Evolutionary conservation across 2,797 vertebrate species (phyloP).

Genomic region (Sebastes matsubarae): DNA sequence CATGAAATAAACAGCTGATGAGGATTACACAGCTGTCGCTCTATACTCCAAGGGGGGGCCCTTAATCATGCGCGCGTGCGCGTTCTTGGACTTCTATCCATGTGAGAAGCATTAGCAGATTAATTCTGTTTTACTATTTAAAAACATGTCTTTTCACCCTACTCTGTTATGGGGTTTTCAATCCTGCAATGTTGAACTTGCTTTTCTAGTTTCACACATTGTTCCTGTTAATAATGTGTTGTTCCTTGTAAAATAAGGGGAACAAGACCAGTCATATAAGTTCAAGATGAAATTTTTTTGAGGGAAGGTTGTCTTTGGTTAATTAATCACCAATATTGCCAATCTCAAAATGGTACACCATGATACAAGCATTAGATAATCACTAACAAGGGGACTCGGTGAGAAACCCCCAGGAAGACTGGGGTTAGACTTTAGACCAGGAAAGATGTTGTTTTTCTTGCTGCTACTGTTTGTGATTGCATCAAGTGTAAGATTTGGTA

Average conservation of each 20-base stretch:
- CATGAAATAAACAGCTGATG: constrained; percentile 82
- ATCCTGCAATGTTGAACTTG: neutral
- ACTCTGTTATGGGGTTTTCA: neutral
- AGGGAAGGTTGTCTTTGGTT: neutral
- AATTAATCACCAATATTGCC: neutral
- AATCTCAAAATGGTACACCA: neutral
- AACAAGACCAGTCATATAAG: neutral
- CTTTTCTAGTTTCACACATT: constrained; percentile 17
- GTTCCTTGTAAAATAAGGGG: neutral
- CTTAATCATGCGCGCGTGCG: constrained; percentile 26
- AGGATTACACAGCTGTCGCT: constrained; percentile 77
- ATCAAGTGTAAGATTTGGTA: neutral
- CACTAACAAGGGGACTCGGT: neutral
- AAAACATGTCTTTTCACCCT: accelerated
- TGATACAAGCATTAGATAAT: neutral
- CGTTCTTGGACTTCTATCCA: neutral
- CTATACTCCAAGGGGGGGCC: constrained; percentile 5
- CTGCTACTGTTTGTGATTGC: neutral
- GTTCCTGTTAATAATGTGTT: neutral
- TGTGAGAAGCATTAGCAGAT: neutral
- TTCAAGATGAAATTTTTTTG: neutral
- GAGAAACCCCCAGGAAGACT: neutral
- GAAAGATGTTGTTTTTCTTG: neutral
- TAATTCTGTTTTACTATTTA: neutral
- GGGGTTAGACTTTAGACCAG: neutral